phyloP scores from a whole-genome alignment of 2,113 vertebrate species.

The Seriola rivoliana region DNA sequence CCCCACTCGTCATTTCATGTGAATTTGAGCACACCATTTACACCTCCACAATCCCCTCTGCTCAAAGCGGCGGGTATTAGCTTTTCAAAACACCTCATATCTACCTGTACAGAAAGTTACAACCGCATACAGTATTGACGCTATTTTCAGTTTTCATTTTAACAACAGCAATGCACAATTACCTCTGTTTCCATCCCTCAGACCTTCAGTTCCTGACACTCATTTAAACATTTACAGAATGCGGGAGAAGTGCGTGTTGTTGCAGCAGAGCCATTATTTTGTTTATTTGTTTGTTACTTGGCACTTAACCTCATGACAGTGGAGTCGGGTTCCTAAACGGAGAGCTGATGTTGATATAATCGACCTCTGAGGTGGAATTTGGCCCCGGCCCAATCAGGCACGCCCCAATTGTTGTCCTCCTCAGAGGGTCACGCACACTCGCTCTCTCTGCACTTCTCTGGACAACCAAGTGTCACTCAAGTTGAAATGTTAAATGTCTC shows the following conservation, averaged over 20 bases:
- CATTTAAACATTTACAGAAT: constrained; percentile 26
- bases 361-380: constrained; percentile 59
- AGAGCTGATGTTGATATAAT: constrained; percentile 55
- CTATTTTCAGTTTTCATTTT: constrained; percentile 59
- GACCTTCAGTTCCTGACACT: constrained; percentile 16
- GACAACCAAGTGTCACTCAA: constrained; percentile 71
- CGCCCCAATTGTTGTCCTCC: constrained; percentile 34
- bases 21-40: constrained; percentile 68
- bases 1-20: constrained; percentile 48
- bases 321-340: constrained; percentile 52
- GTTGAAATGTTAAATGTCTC: constrained; percentile 61
- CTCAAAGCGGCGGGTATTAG: constrained; percentile 25
- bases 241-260: constrained; percentile 47
- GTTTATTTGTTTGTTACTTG: constrained; percentile 73
- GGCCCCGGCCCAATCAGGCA: constrained; percentile 42
- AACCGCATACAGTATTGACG: constrained; percentile 82
- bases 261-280: constrained; percentile 70
- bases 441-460: constrained; percentile 77
- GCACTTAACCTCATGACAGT: constrained; percentile 82
- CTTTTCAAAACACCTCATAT: constrained; percentile 65
- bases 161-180: constrained; percentile 71
- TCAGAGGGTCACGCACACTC: constrained; percentile 32
- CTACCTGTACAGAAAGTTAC: constrained; percentile 76
- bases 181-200: constrained; percentile 71
- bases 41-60: constrained; percentile 67